Percentiles rank a stretch among this genome's conserved stretches.
Evolutionary conservation across 2,797 vertebrate genomes (phyloP).

Genomic region (Falco columbarius): DNA sequence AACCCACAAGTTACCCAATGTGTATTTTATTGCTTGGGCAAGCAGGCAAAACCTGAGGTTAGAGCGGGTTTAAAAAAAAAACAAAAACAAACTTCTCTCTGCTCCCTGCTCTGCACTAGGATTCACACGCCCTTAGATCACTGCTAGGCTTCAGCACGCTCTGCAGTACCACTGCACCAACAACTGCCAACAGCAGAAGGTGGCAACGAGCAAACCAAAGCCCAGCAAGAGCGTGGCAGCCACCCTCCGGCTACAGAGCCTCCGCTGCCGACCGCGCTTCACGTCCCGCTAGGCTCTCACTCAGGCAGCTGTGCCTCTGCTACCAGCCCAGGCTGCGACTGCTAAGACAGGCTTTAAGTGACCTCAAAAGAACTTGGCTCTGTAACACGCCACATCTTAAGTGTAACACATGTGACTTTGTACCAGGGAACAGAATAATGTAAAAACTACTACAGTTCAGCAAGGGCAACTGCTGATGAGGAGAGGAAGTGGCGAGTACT

Average conservation of each 20-base stretch:
- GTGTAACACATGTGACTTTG: background rate
- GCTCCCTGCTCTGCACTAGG: background rate
- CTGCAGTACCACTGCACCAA: background rate
- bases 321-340: background rate
- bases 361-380: background rate
- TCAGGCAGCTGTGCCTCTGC: rapidly evolving
- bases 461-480: background rate
- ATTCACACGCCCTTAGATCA: background rate
- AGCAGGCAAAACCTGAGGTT: background rate
- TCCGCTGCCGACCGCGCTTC: rapidly evolving
- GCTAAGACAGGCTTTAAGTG: background rate
- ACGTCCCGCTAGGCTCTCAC: rapidly evolving
- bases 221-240: background rate
- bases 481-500: background rate
- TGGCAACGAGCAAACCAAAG: background rate
- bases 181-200: background rate
- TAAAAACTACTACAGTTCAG: background rate
- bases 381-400: background rate
- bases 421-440: background rate
- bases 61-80: background rate
- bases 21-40: background rate
- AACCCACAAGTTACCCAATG: rapidly evolving
- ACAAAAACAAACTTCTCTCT: background rate
- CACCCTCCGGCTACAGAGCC: background rate
- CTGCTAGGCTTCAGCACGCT: rapidly evolving